phyloP scores from a whole-genome alignment of 2,888 invertebrate species.

The Opisthograptis luteolata region DNA sequence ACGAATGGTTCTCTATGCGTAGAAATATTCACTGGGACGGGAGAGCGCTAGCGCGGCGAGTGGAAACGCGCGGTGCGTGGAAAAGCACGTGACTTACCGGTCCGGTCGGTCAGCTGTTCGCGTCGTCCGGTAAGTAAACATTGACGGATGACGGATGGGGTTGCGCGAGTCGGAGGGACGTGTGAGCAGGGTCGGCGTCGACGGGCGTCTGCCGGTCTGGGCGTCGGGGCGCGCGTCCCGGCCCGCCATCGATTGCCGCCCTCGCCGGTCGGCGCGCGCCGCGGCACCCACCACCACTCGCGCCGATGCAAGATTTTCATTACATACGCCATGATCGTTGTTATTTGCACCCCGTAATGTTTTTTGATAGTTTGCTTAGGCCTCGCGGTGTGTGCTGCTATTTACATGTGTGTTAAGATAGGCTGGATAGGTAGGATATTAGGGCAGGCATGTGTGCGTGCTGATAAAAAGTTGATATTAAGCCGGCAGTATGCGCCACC shows the following conservation, averaged over 20 bases:
- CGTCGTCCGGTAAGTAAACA: constrained; percentile 79
- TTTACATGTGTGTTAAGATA: constrained; percentile 52
- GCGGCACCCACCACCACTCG: constrained; percentile 48
- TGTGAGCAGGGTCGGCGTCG: constrained; percentile 76
- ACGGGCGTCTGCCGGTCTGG: constrained; percentile 86
- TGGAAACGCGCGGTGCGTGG: constrained; percentile 42
- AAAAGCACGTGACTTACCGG: constrained; percentile 81
- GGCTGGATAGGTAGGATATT: constrained; percentile 44
- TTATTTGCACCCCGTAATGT: constrained; percentile 83
- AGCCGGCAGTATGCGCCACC: constrained; percentile 57
- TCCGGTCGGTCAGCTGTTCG: constrained; percentile 82
- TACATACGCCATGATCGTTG: constrained; percentile 82
- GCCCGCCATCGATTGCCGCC: constrained; percentile 83
- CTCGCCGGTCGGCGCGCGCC: constrained; percentile 79
- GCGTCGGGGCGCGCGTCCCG: constrained; percentile 84
- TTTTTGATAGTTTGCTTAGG: constrained; percentile 80
- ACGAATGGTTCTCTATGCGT: constrained; percentile 54
- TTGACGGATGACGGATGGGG: constrained; percentile 73
- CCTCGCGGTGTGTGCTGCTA: constrained; percentile 51
- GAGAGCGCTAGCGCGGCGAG: constrained; percentile 42
- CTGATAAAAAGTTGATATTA: constrained; percentile 63
- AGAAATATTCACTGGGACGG: constrained; percentile 56
- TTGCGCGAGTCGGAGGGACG: constrained; percentile 65
- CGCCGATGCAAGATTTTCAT: constrained; percentile 79
- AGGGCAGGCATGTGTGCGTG: constrained; percentile 48